Conservation (phyloP, 2,888 invertebrate genomes). For the Brachyopa scutellaris region DNA sequence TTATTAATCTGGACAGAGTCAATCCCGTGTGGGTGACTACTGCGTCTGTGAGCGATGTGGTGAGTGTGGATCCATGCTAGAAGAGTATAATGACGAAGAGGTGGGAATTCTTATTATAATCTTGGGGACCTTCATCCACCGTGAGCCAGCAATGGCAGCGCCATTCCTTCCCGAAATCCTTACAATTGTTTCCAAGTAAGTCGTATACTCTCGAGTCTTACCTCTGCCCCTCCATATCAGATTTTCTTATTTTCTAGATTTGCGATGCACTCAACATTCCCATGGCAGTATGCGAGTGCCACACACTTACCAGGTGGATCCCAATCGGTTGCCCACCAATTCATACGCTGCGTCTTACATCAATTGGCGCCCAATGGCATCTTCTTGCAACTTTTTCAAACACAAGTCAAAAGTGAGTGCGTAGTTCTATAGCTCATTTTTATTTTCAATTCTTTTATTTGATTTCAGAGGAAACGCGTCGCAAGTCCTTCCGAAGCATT, state of each 20-base stretch:
- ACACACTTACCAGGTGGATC: conserved; percentile 96
- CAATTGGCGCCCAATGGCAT: conserved; percentile 98
- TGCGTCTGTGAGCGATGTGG: conserved; percentile 88
- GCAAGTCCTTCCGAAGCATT: conserved; percentile 96
- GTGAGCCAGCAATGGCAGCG: conserved; percentile 97
- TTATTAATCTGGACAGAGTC: conserved; percentile 81
- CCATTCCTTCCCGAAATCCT: conserved; percentile 95
- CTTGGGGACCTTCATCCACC: conserved; percentile 96
- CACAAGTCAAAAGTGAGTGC: conserved; percentile 90
- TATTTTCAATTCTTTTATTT: neutral
- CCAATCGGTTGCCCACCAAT: conserved; percentile 97
- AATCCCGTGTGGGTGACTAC: conserved; percentile 87
- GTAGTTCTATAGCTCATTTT: too few relatives aligned
- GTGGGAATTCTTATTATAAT: conserved; percentile 96
- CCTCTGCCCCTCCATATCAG: neutral
- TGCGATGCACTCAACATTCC: conserved; percentile 90
- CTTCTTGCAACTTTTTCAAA: conserved; percentile 97
- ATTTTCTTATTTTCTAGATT: conserved; percentile 82
- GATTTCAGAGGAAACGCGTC: conserved; percentile 82
- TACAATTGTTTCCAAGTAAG: conserved; percentile 92
- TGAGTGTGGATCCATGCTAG: conserved; percentile 94
- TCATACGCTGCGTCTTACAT: conserved; percentile 97
- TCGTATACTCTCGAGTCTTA: conserved; percentile 29
- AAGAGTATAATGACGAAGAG: conserved; percentile 98
- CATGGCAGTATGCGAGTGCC: conserved; percentile 94